Evolutionary conservation across 2,113 vertebrate species (phyloP), one percentile per base, ranked within the genome.

Genomic region (Phaethornis superciliosus): DNA sequence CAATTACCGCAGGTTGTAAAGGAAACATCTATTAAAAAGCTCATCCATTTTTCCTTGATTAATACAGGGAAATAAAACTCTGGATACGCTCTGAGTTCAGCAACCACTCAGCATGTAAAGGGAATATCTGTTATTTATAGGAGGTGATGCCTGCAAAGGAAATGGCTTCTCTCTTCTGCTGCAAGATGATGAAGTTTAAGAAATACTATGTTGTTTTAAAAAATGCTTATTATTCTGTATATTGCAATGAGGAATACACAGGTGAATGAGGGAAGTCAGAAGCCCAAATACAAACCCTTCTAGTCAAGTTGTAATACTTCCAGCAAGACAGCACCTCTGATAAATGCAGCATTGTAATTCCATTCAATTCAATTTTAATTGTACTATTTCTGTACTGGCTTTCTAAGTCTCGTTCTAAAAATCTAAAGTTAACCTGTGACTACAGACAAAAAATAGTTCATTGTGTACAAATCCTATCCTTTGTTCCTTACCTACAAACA

Each of bases 31-130:
- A 79, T 84, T 72, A 80, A 96, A 91, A 94, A 87, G 28, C 59
- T 81, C 62, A 93, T 74, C 71, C 55, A 80, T 85, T 94, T 92
- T 77, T 91, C 68, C 85, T 81, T 72, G 77, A 94, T 95, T 94
- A 95, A 95, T 62, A 70, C 33, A 64, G 56, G 44, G 95, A 96
- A 97, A 96, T 81, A 96, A 90, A 78, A 55, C 49, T 67, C 91
- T 78, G 71, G 79, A 77, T 81, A 54, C 74, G 81, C 54, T 89
- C 33, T 64, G 88, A 81, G 56, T 74, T 72, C 65, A 70, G 86
- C 75, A 86, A 69, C 47, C 27, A 51, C 68, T 81, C 82, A 76
- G 71, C 59, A 44, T 4, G 12, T 49, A 51, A 93, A 81, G 79
- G 12, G 55, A 21, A 10, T 85, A 1, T 63, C 63, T 93, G 49